Percentiles rank a stretch among this genome's conserved stretches.
These are phyloP conservation scores for Syngnathus typhle DNA, from an alignment of 2,113 vertebrate species.

Conservation along the genomic window DNA sequence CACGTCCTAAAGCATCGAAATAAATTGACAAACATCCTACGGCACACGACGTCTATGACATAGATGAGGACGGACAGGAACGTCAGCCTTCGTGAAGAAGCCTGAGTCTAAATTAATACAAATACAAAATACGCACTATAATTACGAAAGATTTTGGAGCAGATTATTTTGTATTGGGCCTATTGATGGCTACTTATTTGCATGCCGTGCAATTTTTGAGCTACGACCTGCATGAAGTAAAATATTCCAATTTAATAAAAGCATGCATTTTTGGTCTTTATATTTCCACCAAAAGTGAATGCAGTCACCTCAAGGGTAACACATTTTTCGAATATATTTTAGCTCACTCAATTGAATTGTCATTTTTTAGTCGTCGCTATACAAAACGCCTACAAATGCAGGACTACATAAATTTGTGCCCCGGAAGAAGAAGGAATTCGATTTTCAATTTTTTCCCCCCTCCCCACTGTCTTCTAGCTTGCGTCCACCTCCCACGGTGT, in stretches of 20 bases:
- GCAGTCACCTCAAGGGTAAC: not conserved
- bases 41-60: not conserved
- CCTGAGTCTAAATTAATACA: not conserved
- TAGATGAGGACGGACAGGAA: not conserved
- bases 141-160: not conserved
- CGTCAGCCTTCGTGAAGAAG: not conserved
- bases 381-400: not conserved
- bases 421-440: constrained; percentile 71
- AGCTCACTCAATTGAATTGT: not conserved
- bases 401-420: constrained; percentile 46
- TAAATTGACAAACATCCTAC: not conserved
- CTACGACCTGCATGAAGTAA: not conserved
- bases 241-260: not conserved
- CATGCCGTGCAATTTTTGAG: not conserved
- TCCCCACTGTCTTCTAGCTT: constrained; percentile 17
- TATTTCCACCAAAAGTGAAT: not conserved
- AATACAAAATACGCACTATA: not conserved
- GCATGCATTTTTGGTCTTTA: not conserved
- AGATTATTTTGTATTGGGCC: not conserved
- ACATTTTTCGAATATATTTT: not conserved
- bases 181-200: not conserved
- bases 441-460: constrained; percentile 50
- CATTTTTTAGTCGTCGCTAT: too few species aligned
- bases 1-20: not conserved
- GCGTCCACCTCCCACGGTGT: constrained; percentile 70